phyloP scores from a whole-genome alignment of 2,888 invertebrate species.

The Athetis lepigone region DNA sequence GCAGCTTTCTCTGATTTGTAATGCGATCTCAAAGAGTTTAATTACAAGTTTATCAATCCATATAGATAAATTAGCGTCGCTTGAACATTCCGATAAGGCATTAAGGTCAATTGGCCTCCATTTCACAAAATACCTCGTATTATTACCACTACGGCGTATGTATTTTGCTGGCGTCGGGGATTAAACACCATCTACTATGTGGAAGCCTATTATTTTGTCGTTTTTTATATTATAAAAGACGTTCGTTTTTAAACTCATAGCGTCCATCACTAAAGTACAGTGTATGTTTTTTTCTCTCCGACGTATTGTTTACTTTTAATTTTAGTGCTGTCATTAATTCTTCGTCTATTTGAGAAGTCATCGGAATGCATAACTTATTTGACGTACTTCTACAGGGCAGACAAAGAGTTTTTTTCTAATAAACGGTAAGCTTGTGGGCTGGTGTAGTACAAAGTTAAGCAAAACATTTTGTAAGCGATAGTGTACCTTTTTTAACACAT shows the following conservation, averaged over 20 bases:
- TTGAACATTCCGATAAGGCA: slow-evolving; percentile 54
- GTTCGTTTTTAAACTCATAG: slow-evolving; percentile 54
- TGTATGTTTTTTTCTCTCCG: slow-evolving; percentile 47
- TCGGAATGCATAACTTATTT: slow-evolving; percentile 34
- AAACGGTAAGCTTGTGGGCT: slow-evolving; percentile 22
- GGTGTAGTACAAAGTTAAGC: slow-evolving; percentile 12
- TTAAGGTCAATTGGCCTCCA: slow-evolving; percentile 58
- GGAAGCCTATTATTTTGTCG: slow-evolving; percentile 62
- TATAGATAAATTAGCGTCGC: slow-evolving; percentile 28
- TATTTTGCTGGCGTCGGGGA: slow-evolving; percentile 51
- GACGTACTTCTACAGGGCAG: slow-evolving; percentile 15
- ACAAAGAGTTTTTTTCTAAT: slow-evolving; percentile 13
- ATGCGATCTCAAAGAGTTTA: slow-evolving; percentile 57
- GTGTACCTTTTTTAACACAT: slow-evolving; percentile 29
- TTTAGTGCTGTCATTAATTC: slow-evolving; percentile 48
- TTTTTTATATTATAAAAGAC: slow-evolving; percentile 55
- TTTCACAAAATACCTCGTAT: slow-evolving; percentile 57
- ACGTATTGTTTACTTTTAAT: slow-evolving; percentile 60
- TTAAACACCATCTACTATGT: slow-evolving; percentile 60
- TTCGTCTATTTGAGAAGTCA: slow-evolving; percentile 54
- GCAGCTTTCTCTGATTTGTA: slow-evolving; percentile 49
- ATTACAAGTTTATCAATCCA: slow-evolving; percentile 61
- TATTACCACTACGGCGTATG: slow-evolving; percentile 56
- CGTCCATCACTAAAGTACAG: slow-evolving; percentile 50
- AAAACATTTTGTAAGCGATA: slow-evolving; percentile 20